Base-by-base conservation (phyloP, 2,888 invertebrate species). In the Meghimatium bilineatum region DNA sequence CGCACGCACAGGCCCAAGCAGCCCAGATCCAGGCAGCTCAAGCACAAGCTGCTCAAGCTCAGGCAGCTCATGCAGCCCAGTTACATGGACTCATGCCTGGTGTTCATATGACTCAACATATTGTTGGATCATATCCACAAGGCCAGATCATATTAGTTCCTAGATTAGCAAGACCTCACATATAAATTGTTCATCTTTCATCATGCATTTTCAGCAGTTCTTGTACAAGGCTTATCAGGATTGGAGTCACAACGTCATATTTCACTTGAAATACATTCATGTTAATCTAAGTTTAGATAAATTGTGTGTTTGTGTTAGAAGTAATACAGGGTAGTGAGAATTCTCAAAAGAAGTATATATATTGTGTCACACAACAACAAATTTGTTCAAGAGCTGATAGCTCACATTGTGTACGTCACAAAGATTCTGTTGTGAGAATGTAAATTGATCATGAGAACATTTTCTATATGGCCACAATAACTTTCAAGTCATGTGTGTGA, bases 131-230 rank as follows among this genome's bases (percentile, higher is more conserved):
- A 32, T 85, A 86, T 56, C 86, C 85, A 8, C 87, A 84, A 66
- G 90, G 90, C 32, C 90, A 88, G 49, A 89, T 92, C 29, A 89
- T 92, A 75, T 86, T 90, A 6, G 88, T 90, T 49, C 91, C 90
- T 23, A 87, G 90, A 72, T 82, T 90, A 10, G 87, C 90, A 20
- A 85, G 91, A 38, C 90, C 89, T 74, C 88, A 88, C 32, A 85
- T 90, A 0, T 90, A 83, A 79, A 52, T 23, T 29, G 44, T 44
- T 44, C 44, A 44, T 44, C 44, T 44, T 44, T 12, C 44, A 44
- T 44, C 6, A 44, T 44, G 5, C 6, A 44, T 5, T 5, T 8
- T 8, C 10, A 56, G 56, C 8, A 20, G 8, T 20, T 14, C 8
- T 14, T 56, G 20, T 56, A 56, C 17, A 17, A 44, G 44, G 12